Percentiles rank a stretch among this genome's conserved stretches.
These are phyloP conservation scores for Nematostella vectensis DNA, from an alignment of 92 coral and sea anemone genomes.

Conservation along the genomic window DNA sequence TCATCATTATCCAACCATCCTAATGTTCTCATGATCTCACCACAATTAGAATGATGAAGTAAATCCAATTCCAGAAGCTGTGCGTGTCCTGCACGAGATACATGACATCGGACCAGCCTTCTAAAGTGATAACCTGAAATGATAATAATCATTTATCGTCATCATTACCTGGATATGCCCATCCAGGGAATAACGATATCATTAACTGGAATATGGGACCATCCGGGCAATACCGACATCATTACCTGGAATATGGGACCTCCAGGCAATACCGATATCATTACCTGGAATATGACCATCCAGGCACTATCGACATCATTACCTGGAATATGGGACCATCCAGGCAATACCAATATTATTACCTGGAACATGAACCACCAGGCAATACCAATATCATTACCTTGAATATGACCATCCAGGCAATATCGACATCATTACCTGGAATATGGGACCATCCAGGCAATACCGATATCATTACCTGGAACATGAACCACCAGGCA, in stretches of 20 bases:
- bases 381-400: no score
- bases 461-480: no score
- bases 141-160: not conserved
- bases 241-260: constrained; percentile 95
- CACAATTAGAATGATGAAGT: constrained; percentile 82
- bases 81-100: constrained; percentile 88
- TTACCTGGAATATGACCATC: constrained; percentile 84
- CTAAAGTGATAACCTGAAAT: constrained; percentile 80
- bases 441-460: no score
- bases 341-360: constrained; percentile 91
- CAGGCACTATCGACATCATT: no score
- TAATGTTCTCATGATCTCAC: no score
- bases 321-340: constrained; percentile 98
- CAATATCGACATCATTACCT: constrained; percentile 81
- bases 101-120: constrained; percentile 99
- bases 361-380: constrained; percentile 73
- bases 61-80: constrained; percentile 93
- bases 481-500: constrained; percentile 93
- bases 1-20: no score
- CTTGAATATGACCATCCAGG: constrained; percentile 97
- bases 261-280: constrained; percentile 86
- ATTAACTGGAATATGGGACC: constrained; percentile 84
- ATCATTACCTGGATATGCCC: constrained; percentile 83
- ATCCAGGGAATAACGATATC: constrained; percentile 88
- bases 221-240: no score